A percentile compares a stretch with the other conserved stretches of the same genome.
Conservation (phyloP, 2,113 vertebrate genomes). For the Oplegnathus fasciatus region DNA sequence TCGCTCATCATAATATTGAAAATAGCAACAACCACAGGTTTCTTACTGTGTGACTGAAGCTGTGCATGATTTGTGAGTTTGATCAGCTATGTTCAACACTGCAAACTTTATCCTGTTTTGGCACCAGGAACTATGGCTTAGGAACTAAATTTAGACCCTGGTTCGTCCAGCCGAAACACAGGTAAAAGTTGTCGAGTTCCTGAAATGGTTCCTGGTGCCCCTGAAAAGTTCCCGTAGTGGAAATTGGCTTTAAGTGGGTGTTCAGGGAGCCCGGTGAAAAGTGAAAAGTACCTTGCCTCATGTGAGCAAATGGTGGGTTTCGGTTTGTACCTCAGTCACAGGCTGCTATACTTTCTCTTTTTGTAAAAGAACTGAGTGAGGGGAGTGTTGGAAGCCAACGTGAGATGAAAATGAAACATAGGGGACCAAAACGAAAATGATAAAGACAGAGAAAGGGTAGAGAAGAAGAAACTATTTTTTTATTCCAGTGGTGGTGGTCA, state of each 20-base stretch:
- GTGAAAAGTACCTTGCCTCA: not conserved
- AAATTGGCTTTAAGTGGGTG: not conserved
- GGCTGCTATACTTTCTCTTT: not conserved
- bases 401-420: constrained; percentile 15
- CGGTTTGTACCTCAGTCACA: not conserved
- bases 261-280: not conserved
- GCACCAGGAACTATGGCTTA: not conserved
- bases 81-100: not conserved
- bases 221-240: not conserved
- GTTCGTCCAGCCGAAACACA: not conserved
- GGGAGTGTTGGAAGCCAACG: not conserved
- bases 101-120: not conserved
- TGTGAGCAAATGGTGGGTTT: not conserved
- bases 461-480: not conserved
- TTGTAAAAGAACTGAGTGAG: not conserved
- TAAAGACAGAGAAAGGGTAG: constrained; percentile 12
- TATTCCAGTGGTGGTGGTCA: not conserved
- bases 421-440: constrained; percentile 33
- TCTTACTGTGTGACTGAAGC: not conserved
- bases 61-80: not conserved
- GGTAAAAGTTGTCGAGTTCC: not conserved
- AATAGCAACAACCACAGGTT: not conserved
- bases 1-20: not conserved
- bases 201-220: not conserved
- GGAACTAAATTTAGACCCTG: not conserved